Evolutionary conservation across 2,888 invertebrate genomes (phyloP), one percentile per base, ranked within the genome.

Genomic region (Oligia fasciuncula): DNA sequence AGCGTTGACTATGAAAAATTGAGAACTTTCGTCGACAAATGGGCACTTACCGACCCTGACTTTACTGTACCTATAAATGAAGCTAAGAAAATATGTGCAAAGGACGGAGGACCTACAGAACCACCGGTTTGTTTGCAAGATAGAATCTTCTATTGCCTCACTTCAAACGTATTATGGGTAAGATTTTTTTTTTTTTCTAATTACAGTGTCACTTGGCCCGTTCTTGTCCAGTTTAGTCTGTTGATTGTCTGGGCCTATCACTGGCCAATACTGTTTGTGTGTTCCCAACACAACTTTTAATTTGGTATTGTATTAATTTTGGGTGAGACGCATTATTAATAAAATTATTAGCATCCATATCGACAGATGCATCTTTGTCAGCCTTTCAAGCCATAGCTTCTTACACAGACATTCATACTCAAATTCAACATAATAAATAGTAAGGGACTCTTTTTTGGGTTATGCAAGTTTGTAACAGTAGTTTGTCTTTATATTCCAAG

Each of bases 81-180:
- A 6, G 93, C 93, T 3, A 94, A 93, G 73, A 86, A 86, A 0
- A 85, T 85, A 49, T 96, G 96, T 79, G 49, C 94, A 1, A 89
- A 86, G 4, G 87, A 90, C 8, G 88, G 89, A 5, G 78, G 81
- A 5, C 83, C 94, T 0, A 13, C 29, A 3, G 60, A 19, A 0
- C 82, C 83, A 6, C 82, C 82, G 0, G 29, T 82, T 49, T 82
- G 82, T 46, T 35, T 46, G 46, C 73, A 65, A 0, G 82, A 82
- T 43, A 79, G 66, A n/a, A 23, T 82, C 46, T 71, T 82, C 62
- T 74, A 62, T 14, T 82, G 82, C 40, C 9, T 82, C 19, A 83
- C 83, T 19, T 73, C 82, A 14, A 73, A 54, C n/a, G 57, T 82
- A 13, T 35, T 82, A 79, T 82, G 82, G 82, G 82, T 82, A 74